Evolutionary conservation across 1,140 invertebrate species (phyloP), one percentile per base, ranked within the genome.

Genomic region (Reticulitermes speratus): DNA sequence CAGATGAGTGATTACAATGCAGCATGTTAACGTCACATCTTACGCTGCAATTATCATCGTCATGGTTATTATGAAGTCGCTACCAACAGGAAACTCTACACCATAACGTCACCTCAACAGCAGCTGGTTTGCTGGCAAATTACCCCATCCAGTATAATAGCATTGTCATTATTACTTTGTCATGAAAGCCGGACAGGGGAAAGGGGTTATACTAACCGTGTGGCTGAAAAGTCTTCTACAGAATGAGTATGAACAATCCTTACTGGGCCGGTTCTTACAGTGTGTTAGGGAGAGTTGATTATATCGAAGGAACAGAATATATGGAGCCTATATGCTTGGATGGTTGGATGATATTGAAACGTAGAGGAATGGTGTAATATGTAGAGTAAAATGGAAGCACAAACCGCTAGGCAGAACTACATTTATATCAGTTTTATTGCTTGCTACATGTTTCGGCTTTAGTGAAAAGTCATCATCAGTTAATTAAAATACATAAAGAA

Each of bases 81-180:
- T n/a, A 75, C 65, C 52, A 55, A 55, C 52, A 55, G 52, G 52
- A 55, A 55, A 55, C 19, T 21, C 14, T 55, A 21, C 52, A 21
- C 52, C 65, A 75, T 75, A 75, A 75, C 65, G 65, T 75, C 65
- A 75, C 25, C 65, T n/a, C 25, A 75, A 16, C 25, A 30, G 65
- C 65, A 75, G 65, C 65, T 75, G 65, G 65, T 30, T n/a, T 25
- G n/a, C 65, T 75, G 65, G 65, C 8, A 75, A 75, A 75, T 75
- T 75, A 75, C 65, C 65, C 52, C 65, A 75, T 75, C 65, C 65
- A 75, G 65, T 30, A 75, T 75, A 75, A 75, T 75, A 75, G n/a
- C 65, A 30, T 75, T 8, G n/a, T 75, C n/a, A 75, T 75, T 75
- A 75, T 30, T 75, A 75, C 14, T 75, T 75, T 75, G 65, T 75